A percentile compares a stretch with the other conserved stretches of the same genome.
These are phyloP conservation scores for Bubalus kerabau DNA, from an alignment of 2,113 vertebrate genomes.

Conservation along the genomic window DNA sequence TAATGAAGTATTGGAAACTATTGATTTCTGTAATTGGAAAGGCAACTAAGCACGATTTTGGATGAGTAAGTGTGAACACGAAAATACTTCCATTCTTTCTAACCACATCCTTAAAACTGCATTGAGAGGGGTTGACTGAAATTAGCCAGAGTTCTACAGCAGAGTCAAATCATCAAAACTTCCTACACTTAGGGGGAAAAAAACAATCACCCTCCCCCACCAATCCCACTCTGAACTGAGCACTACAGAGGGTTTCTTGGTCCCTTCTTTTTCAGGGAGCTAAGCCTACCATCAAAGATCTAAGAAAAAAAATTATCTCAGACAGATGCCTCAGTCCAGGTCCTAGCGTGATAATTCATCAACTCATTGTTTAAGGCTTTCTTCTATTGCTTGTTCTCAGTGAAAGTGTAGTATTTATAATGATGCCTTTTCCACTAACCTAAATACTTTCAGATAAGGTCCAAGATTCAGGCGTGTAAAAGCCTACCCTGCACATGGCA, in stretches of 20 bases:
- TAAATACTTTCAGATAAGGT: not conserved
- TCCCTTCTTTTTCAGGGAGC: not conserved
- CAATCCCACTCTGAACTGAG: not conserved
- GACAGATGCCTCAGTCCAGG: not conserved
- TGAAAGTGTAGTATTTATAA: not conserved
- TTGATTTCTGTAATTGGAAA: not conserved
- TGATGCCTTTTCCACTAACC: not conserved
- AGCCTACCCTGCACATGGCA: not conserved
- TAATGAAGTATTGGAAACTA: not conserved
- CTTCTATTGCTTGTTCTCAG: not conserved
- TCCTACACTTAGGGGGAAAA: not conserved
- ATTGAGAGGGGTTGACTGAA: not conserved
- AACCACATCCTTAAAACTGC: not conserved
- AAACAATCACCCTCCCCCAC: not conserved
- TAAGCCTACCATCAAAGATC: not conserved
- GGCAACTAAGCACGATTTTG: not conserved
- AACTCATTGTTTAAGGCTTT: not conserved
- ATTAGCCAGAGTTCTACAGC: not conserved
- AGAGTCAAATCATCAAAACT: not conserved
- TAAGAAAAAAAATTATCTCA: slow-evolving; percentile 18
- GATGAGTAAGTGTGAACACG: not conserved
- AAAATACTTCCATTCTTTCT: slow-evolving; percentile 21
- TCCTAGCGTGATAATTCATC: not conserved
- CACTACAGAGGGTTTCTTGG: not conserved
- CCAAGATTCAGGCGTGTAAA: not conserved